Conservation (phyloP, 2,888 invertebrate genomes). For the Cephalotes varians region DNA sequence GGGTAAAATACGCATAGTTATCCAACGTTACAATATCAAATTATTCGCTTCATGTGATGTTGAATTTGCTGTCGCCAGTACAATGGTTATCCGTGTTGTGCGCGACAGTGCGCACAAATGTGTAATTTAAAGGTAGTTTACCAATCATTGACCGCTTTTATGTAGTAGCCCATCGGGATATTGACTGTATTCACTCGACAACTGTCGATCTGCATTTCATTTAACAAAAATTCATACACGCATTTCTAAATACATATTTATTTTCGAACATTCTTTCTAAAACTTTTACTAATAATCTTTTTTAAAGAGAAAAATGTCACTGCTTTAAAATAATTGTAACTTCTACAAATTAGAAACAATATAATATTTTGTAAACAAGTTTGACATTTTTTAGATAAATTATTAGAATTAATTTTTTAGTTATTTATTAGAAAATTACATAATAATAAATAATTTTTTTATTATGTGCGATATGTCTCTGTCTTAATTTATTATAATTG, state of each 20-base stretch:
- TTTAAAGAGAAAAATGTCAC: not conserved
- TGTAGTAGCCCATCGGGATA: slow-evolving; percentile 1
- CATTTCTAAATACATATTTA: not conserved
- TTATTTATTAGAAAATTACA: not conserved
- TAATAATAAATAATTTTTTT: not conserved
- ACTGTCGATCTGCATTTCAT: not conserved
- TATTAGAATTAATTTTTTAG: not conserved
- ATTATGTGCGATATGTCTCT: not conserved
- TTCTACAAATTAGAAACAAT: not conserved
- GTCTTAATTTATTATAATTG: not conserved
- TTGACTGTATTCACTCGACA: slow-evolving; percentile 14
- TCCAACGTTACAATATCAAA: slow-evolving; percentile 48
- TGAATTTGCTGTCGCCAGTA: slow-evolving; percentile 60
- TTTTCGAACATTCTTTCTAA: not conserved
- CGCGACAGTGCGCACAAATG: slow-evolving; percentile 48
- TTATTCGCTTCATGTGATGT: slow-evolving; percentile 55
- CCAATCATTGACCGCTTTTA: slow-evolving; percentile 38
- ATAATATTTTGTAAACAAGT: not conserved
- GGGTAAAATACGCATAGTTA: slow-evolving; percentile 41
- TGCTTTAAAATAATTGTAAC: not conserved
- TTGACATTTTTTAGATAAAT: not conserved
- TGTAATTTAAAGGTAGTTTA: slow-evolving; percentile 49
- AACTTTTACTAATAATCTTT: not conserved
- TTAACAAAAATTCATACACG: not conserved
- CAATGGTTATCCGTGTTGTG: slow-evolving; percentile 13